Conservation (phyloP, 2,797 vertebrate species). For the Tiaroga cobitis region DNA sequence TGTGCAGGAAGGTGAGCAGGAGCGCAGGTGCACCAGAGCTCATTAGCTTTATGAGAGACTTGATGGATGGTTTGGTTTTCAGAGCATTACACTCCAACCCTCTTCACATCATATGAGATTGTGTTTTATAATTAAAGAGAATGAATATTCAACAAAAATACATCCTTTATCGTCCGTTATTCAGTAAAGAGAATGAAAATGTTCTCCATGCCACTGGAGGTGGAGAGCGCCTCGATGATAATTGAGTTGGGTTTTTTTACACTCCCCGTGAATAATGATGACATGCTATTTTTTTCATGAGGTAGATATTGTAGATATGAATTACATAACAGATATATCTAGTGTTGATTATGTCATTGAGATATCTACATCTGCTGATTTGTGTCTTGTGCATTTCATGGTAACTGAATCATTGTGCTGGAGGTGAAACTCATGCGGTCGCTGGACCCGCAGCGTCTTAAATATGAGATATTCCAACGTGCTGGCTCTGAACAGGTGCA, state of each 20-base stretch:
- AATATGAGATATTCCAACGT: conserved; percentile 58
- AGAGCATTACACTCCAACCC: conserved; percentile 11
- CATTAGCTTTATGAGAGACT: conserved; percentile 47
- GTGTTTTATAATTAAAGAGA: conserved; percentile 29
- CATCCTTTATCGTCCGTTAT: conserved; percentile 7
- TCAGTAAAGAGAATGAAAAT: conserved; percentile 17
- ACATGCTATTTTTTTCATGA: conserved; percentile 42
- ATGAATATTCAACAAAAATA: conserved; percentile 37
- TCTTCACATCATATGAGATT: conserved; percentile 35
- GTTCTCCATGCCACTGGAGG: conserved; percentile 12
- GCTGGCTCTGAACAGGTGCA: conserved; percentile 53
- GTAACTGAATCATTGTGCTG: conserved; percentile 56
- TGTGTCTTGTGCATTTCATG: conserved; percentile 57
- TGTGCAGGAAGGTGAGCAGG: conserved; percentile 20
- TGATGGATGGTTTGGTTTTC: conserved; percentile 41
- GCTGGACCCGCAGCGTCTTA: conserved; percentile 47
- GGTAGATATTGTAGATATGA: conserved; percentile 59
- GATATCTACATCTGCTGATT: conserved; percentile 52
- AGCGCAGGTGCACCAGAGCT: conserved; percentile 41
- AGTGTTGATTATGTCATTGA: conserved; percentile 55
- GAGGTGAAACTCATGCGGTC: conserved; percentile 50
- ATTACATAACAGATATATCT: conserved; percentile 45
- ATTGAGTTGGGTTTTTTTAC: neutral
- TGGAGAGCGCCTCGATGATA: neutral
- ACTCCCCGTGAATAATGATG: neutral